Evolutionary conservation across 2,888 invertebrate genomes (phyloP), one percentile per base, ranked within the genome.

Genomic region (Zaprionus bogoriensis): DNA sequence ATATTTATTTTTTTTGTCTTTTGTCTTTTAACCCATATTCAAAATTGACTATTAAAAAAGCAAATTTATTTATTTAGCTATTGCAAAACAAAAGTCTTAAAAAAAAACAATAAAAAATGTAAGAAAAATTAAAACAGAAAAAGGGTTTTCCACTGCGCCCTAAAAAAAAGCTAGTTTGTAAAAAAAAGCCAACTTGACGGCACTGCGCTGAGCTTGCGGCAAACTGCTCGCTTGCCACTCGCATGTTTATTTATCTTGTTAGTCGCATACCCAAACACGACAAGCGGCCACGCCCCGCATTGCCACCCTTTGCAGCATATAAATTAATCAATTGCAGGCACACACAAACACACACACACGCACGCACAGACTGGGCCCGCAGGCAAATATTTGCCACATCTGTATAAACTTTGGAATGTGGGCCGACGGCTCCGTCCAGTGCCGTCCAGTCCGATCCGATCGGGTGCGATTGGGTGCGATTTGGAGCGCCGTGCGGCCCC

Each of bases 251-350:
- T 72, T 72, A 64, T 67, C 67, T 67, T 72, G 63, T 71, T 71
- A 67, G 63, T 39, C 65, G 32, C 64, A 65, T 68, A 23, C 36
- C 42, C 51, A 50, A 71, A 46, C 42, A 67, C 46, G 41, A 46
- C 55, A 30, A 46, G 25, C 45, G 46, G 50, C 30, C 59, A 64
- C 64, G 42, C 59, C 47, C 45, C 46, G 12, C 19, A 14, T 6
- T 4, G 2, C 30, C 30, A 1, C 10, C 19, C 41, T 45, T 55
- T 41, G 60, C 60, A 61, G 42, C 72, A 74, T 66, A 79, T 74
- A 79, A 79, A 79, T 79, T 79, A 79, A 82, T 79, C 83, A 79
- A 79, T 82, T 74, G 79, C 78, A 78, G 79, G 53, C 12, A 46
- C 12, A 48, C 14, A 52, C 23, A 59, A 27, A 46, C 27, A 41